A percentile compares a stretch with the other conserved stretches of the same genome.
Evolutionary conservation across 2,888 invertebrate species (phyloP).

Genomic region (Nemapogon koenigi): DNA sequence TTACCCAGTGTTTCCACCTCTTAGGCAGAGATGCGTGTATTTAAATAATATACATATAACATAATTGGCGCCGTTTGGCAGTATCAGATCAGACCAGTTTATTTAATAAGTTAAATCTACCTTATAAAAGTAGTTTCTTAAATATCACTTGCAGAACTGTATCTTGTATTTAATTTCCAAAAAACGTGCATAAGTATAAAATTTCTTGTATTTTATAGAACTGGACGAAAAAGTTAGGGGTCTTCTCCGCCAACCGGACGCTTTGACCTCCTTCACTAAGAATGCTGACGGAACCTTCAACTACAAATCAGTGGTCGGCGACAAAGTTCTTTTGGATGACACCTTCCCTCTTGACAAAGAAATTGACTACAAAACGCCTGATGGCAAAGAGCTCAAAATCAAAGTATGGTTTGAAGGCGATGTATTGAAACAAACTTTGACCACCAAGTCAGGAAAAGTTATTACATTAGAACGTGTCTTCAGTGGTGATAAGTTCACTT

Average conservation of each 20-base stretch:
- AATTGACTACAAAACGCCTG: conserved; percentile 14
- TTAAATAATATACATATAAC: too few relatives aligned
- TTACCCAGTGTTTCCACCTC: too few relatives aligned
- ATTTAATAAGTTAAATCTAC: too few relatives aligned
- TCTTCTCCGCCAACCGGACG: conserved; percentile 10
- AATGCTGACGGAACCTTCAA: conserved; percentile 16
- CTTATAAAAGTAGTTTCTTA: too few relatives aligned
- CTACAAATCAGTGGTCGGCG: conserved; percentile 12
- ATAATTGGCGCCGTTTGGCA: too few relatives aligned
- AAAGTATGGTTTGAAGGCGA: conserved; percentile 14
- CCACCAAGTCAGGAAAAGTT: conserved; percentile 10
- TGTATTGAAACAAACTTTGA: conserved; percentile 13
- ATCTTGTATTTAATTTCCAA: too few relatives aligned
- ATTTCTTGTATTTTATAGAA: conserved; percentile 1
- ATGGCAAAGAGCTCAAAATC: conserved; percentile 12
- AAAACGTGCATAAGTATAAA: too few relatives aligned
- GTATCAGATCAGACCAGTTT: too few relatives aligned
- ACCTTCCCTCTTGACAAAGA: conserved; percentile 12
- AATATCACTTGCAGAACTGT: too few relatives aligned
- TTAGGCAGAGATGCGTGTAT: too few relatives aligned
- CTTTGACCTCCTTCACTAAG: conserved; percentile 14
- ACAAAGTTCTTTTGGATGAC: conserved; percentile 11
- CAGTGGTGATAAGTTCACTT: conserved; percentile 11
- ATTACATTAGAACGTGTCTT: conserved; percentile 15
- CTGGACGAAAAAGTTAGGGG: conserved; percentile 8